These are phyloP conservation scores for Ophioninae sp. DNA, from an alignment of 2,888 invertebrate genomes.

Conservation along the genomic window DNA sequence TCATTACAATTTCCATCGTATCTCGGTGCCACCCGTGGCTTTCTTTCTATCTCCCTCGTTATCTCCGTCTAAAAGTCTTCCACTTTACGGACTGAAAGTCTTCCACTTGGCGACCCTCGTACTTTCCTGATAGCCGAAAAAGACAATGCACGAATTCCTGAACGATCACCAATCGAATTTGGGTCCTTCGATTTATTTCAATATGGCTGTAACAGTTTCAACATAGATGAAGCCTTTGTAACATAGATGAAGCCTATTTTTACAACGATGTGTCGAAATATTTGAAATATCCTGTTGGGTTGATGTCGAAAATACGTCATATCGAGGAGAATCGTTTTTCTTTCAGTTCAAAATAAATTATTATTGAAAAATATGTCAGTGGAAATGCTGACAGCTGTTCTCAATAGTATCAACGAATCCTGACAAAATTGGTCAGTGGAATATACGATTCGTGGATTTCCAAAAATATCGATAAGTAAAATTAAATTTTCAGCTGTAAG, in stretches of 20 bases:
- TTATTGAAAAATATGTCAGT: background rate
- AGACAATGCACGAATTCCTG: background rate
- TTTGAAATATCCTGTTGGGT: background rate
- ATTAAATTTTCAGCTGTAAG: background rate
- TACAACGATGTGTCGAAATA: background rate
- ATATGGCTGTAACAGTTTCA: no score
- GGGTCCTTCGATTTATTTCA: no score
- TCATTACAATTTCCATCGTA: conserved; percentile 52
- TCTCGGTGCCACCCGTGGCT: background rate
- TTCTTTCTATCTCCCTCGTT: background rate
- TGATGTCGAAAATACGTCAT: background rate
- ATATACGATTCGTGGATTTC: no score
- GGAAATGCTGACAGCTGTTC: no score
- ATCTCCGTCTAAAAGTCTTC: background rate
- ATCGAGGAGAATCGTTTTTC: background rate
- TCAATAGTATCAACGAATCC: no score
- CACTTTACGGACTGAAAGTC: background rate
- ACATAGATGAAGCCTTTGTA: no score
- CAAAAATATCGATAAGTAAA: background rate
- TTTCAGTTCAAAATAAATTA: background rate
- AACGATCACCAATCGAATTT: background rate
- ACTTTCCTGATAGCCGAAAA: background rate
- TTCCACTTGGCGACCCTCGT: conserved; percentile 3
- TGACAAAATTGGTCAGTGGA: no score
- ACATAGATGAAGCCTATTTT: background rate